phyloP scores from a whole-genome alignment of 2,888 invertebrate species.

The Saturnia pavonia region DNA sequence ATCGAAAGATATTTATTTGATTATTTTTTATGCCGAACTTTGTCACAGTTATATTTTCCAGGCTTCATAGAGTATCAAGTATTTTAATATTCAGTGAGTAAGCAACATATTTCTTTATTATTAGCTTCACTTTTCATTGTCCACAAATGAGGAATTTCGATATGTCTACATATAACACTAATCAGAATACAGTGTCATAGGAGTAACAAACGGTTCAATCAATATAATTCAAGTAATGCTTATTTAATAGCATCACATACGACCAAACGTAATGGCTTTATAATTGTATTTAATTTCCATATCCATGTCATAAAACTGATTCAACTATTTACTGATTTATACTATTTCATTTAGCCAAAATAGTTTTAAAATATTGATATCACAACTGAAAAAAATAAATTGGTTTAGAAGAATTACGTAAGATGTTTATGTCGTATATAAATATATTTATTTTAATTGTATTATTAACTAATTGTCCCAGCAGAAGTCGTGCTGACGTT shows the following conservation, averaged over 20 bases:
- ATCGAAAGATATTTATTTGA: too few species aligned
- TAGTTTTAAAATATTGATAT: constrained; percentile 12
- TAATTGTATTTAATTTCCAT: constrained; percentile 41
- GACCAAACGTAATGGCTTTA: constrained; percentile 36
- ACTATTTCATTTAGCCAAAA: neutral
- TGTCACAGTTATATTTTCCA: too few species aligned
- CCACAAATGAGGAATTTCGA: neutral
- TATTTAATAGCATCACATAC: constrained; percentile 13
- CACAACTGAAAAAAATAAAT: neutral
- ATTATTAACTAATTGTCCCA: too few species aligned
- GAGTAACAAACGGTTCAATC: neutral
- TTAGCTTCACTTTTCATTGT: neutral
- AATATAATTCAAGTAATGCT: neutral
- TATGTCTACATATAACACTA: neutral
- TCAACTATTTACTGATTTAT: constrained; percentile 30
- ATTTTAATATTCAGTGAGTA: neutral
- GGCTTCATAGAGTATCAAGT: too few species aligned
- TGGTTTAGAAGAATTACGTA: neutral
- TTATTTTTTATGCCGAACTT: too few species aligned
- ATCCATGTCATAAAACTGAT: constrained; percentile 30
- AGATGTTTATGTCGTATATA: constrained; percentile 10
- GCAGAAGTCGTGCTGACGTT: too few species aligned
- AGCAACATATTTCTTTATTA: neutral
- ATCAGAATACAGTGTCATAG: neutral
- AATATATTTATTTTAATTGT: constrained; percentile 24